Evolutionary conservation across 2,888 invertebrate genomes (phyloP), one percentile per base, ranked within the genome.

Genomic region (Peribatodes rhomboidaria): DNA sequence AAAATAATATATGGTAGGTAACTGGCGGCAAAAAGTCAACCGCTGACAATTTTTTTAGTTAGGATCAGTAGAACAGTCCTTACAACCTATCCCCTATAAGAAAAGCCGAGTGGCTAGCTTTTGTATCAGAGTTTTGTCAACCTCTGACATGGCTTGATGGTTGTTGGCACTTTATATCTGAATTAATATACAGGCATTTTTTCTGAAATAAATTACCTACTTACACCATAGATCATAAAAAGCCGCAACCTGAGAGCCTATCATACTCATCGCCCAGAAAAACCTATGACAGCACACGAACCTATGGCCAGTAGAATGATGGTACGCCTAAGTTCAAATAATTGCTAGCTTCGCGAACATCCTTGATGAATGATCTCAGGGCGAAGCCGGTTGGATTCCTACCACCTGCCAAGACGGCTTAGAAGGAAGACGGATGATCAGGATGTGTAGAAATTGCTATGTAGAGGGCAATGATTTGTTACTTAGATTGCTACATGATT

Each of bases 381-480:
- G 31, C 20, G 20, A 57, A 64, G 64, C 67, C 61, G 59, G 65
- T 61, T 55, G 54, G 52, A 58, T 59, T 41, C 57, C 33, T 69
- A 54, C 71, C 67, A 61, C 67, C 65, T 69, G 67, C 63, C 61
- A 63, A 47, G 42, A 53, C 44, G 53, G 39, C 54, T 69, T 68
- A 59, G 53, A 20, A 50, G 41, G 39, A 67, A 60, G 69, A 69
- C 65, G 54, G 64, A 69, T 69, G 67, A 65, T 22, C 57, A 39
- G 56, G 65, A 60, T 46, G 50, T n/a, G 39, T 14, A 46, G 41
- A 46, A 57, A 65, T 65, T 56, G 52, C 60, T 41, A 50, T 20
- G 39, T 44, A 52, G 39, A 39, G 27, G 22, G 35, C 27, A 41
- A 44, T 49, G 50, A 52, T 65, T 65, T 46, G 60, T 60, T 44